These are phyloP conservation scores for Ypsolopha sequella DNA, from an alignment of 2,888 invertebrate species.

Conservation along the genomic window DNA sequence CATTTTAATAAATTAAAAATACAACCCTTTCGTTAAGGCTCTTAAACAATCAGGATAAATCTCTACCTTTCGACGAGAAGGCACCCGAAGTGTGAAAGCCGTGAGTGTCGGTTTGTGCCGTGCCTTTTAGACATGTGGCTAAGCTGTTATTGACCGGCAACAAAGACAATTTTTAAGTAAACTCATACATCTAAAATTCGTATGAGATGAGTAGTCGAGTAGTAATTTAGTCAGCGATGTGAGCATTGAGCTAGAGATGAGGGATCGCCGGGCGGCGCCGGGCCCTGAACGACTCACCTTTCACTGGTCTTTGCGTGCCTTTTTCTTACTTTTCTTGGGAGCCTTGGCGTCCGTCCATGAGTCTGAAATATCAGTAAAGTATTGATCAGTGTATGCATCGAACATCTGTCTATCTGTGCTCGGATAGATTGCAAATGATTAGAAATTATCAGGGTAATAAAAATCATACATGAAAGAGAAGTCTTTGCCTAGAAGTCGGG, in stretches of 20 bases:
- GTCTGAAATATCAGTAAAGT: conserved; percentile 55
- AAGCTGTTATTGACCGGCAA: too few species aligned
- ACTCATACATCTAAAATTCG: too few species aligned
- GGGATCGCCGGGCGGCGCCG: conserved; percentile 22
- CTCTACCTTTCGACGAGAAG: too few species aligned
- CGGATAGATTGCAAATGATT: too few species aligned
- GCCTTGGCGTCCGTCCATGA: conserved; percentile 82
- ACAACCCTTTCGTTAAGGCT: neutral
- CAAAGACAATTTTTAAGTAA: too few species aligned
- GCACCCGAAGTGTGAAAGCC: too few species aligned
- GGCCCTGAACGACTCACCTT: conserved; percentile 28
- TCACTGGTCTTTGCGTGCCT: conserved; percentile 81
- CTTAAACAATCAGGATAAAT: neutral
- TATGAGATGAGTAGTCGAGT: conserved; percentile 11
- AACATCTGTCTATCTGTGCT: too few species aligned
- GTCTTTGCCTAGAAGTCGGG: too few species aligned
- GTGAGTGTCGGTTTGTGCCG: too few species aligned
- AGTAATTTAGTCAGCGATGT: conserved; percentile 46
- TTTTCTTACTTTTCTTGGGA: conserved; percentile 82
- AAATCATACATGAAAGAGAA: too few species aligned
- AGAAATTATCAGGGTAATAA: too few species aligned
- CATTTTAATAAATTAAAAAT: neutral
- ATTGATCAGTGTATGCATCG: neutral
- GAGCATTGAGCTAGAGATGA: conserved; percentile 57
- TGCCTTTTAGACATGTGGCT: too few species aligned